Conservation (phyloP, 2,113 vertebrate species). For the Menidia beryllina region DNA sequence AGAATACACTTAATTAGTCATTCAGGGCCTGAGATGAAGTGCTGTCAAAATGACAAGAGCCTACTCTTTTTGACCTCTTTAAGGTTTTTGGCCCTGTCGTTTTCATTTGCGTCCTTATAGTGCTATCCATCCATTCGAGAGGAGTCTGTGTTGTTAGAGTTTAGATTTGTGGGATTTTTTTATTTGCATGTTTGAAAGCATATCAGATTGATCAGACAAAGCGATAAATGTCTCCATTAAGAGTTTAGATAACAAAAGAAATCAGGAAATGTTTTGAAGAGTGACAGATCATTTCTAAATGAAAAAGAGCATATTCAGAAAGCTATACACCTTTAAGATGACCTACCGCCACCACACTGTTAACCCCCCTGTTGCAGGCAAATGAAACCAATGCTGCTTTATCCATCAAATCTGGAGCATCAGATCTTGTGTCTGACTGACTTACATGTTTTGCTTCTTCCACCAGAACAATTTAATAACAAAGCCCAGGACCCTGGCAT, state of each 20-base stretch:
- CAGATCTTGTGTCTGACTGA: not conserved
- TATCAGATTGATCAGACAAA: not conserved
- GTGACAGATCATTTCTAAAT: not conserved
- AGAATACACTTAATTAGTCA: not conserved
- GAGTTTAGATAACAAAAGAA: not conserved
- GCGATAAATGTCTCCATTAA: not conserved
- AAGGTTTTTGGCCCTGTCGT: no score
- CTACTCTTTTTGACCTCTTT: not conserved
- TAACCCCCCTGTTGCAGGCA: not conserved
- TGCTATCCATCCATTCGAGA: no score
- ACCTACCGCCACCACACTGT: not conserved
- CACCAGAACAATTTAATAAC: conserved; percentile 34
- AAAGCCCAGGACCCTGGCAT: conserved; percentile 39
- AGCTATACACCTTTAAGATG: not conserved
- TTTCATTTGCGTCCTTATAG: no score
- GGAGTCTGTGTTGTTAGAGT: no score
- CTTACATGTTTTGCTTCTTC: conserved; percentile 17
- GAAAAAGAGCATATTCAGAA: not conserved
- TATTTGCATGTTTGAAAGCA: no score
- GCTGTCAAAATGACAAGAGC: no score
- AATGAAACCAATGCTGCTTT: not conserved
- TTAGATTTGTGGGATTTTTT: no score
- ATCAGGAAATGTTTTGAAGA: not conserved
- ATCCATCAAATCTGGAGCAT: not conserved
- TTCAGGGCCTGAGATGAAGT: not conserved